phyloP scores from a whole-genome alignment of 2,797 vertebrate genomes.

The Leuciscus waleckii region DNA sequence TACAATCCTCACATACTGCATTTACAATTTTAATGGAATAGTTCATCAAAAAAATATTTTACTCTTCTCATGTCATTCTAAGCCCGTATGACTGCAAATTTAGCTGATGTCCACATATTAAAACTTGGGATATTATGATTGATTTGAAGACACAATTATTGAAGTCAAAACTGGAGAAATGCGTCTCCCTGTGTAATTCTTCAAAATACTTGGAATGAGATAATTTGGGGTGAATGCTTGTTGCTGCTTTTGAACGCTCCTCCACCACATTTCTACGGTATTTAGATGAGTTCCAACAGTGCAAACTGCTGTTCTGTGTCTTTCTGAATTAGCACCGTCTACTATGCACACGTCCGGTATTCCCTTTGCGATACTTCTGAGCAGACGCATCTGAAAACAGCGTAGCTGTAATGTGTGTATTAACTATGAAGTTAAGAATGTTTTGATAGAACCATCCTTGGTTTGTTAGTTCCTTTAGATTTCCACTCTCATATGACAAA shows the following conservation, averaged over 20 bases:
- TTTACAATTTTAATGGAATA: background rate
- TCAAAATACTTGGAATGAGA: background rate
- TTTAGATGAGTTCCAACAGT: constrained; percentile 38
- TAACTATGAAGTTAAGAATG: constrained; percentile 9
- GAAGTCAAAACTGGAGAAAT: background rate
- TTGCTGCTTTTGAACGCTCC: background rate
- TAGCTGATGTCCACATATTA: background rate
- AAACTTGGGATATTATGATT: background rate
- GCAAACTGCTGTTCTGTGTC: constrained; percentile 14
- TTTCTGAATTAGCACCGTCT: constrained; percentile 33
- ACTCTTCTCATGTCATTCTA: background rate
- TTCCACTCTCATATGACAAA: constrained; percentile 1
- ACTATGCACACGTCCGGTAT: background rate
- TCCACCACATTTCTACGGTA: constrained; percentile 3
- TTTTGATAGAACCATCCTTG: constrained; percentile 25
- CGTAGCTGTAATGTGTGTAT: background rate
- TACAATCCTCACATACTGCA: background rate
- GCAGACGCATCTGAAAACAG: background rate
- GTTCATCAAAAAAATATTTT: background rate
- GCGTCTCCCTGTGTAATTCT: background rate
- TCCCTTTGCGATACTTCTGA: background rate
- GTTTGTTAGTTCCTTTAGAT: constrained; percentile 22
- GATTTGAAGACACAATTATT: background rate
- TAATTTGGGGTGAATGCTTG: background rate
- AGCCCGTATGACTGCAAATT: background rate